These are phyloP conservation scores for Eupithecia subumbrata DNA, from an alignment of 2,888 invertebrate genomes.

Conservation along the genomic window DNA sequence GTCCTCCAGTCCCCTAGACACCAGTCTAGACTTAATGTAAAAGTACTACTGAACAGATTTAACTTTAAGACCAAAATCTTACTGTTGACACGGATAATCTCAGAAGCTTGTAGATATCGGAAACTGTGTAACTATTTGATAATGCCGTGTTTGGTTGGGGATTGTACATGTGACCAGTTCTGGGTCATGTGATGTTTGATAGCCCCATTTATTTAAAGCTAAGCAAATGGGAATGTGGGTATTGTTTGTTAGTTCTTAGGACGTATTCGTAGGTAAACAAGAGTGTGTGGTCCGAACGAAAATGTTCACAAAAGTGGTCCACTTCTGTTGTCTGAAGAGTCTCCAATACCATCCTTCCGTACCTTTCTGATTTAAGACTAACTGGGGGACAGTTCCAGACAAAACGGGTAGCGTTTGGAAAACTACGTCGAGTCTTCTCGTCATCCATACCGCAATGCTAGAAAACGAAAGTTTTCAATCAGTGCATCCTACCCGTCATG, in stretches of 20 bases:
- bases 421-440: no score
- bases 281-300: not conserved
- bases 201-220: constrained; percentile 1
- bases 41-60: constrained; percentile 24
- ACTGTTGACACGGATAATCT: constrained; percentile 64
- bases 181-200: not conserved
- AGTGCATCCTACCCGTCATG: no score
- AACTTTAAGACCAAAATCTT: constrained; percentile 20
- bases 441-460: no score
- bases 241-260: not conserved
- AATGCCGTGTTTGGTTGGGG: constrained; percentile 25
- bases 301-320: no score
- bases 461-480: no score
- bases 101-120: constrained; percentile 49
- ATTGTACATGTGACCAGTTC: constrained; percentile 6
- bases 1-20: not conserved
- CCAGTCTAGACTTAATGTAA: constrained; percentile 34
- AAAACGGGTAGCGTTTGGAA: no score
- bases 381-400: no score
- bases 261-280: not conserved
- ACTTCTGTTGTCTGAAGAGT: no score
- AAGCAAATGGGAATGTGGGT: not conserved
- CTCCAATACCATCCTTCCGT: no score
- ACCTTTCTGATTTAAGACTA: no score
- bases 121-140: constrained; percentile 60